Conservation (phyloP, 2,797 vertebrate species). For the Novumbra hubbsi region DNA sequence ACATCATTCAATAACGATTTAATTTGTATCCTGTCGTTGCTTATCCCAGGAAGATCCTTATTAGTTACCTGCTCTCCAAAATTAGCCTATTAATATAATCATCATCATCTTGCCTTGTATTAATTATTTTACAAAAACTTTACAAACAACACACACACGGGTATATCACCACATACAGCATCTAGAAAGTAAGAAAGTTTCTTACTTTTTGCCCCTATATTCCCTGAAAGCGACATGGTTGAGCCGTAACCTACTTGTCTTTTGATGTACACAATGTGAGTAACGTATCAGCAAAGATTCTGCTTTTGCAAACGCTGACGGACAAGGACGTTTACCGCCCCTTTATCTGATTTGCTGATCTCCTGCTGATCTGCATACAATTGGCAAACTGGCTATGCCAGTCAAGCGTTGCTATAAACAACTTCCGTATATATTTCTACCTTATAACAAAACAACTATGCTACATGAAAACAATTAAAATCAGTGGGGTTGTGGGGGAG, state of each 20-base stretch:
- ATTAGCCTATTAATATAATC: no score
- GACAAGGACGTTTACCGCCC: slow-evolving; percentile 15
- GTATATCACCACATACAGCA: neutral
- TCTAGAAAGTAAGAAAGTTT: neutral
- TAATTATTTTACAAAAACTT: neutral
- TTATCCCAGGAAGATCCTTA: no score
- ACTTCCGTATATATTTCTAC: slow-evolving; percentile 40
- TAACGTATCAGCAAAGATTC: slow-evolving; percentile 9
- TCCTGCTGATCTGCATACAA: neutral
- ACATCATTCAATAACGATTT: no score
- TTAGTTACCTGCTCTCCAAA: no score
- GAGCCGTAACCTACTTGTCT: neutral
- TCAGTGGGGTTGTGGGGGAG: no score
- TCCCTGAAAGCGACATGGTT: slow-evolving; percentile 32
- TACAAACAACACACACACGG: neutral
- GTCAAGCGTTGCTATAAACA: slow-evolving; percentile 9
- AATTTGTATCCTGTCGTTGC: no score
- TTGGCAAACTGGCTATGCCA: slow-evolving; percentile 28
- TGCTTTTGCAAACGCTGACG: neutral
- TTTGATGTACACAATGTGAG: neutral
- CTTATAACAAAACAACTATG: neutral
- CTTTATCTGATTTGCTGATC: slow-evolving; percentile 37
- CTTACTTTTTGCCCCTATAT: slow-evolving; percentile 42
- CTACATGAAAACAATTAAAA: neutral
- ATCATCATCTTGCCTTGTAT: neutral